Evolutionary conservation across 2,113 vertebrate species (phyloP), one percentile per base, ranked within the genome.

Genomic region (Phalacrocorax pelagicus): DNA sequence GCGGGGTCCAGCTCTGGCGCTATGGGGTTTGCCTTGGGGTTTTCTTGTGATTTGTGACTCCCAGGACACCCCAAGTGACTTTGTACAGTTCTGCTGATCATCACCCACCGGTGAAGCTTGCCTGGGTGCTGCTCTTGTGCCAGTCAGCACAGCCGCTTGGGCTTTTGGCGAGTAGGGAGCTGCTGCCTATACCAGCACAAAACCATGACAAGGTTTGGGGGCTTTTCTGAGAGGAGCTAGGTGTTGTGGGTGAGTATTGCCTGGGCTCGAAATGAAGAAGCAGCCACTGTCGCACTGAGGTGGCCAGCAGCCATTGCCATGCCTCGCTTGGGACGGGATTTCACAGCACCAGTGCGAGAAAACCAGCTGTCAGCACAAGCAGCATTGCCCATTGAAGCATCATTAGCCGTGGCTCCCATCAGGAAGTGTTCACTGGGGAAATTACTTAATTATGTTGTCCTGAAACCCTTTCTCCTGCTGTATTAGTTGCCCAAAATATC

Each of bases 331-430:
- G 19, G 72, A n/a, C 1, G 4, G 54, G 19, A 17, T 80, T 86
- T 30, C 0, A 0, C 22, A 47, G 61, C 6, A 9, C 13, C 0
- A 0, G 5, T 46, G 49, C 6, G 14, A 40, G 38, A 24, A 81
- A 73, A 24, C 8, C 8, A 24, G 24, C 38, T n/a, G 23, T 26
- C 6, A 5, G 49, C 75, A 46, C 0, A 1, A 71, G 62, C 40
- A 62, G 58, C 3, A 0, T 26, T 38, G 24, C 30, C 65, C 5
- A 0, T 10, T 19, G 22, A 8, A 57, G 42, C 65, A 17, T 30
- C 18, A 1, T 17, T 7, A 58, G 70, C 46, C 51, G 44, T 10
- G 2, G 9, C 24, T 74, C 88, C 86, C 52, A 27, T 54, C 80
- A 40, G 57, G 57, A 58, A 62, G 21, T 18, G 51, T 36, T 88